These are phyloP conservation scores for Catajapyx aquilonaris DNA, from an alignment of 1,140 invertebrate genomes.

Conservation along the genomic window DNA sequence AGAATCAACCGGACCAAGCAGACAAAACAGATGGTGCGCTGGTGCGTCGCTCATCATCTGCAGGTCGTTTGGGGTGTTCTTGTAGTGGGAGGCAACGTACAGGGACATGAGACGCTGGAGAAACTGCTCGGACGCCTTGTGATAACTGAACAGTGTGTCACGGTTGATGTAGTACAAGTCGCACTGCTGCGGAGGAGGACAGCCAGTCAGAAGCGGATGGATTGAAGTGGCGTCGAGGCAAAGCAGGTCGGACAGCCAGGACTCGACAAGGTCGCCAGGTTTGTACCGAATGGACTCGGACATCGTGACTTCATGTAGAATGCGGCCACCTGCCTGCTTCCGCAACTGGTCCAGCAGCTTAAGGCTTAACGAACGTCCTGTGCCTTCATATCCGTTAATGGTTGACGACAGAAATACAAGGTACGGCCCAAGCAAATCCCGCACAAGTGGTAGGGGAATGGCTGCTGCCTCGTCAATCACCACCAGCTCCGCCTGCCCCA, in stretches of 20 bases:
- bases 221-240: constrained; percentile 68
- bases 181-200: constrained; percentile 70
- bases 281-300: constrained; percentile 92
- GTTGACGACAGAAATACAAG: constrained; percentile 92
- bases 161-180: constrained; percentile 74
- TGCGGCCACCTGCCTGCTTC: too few species aligned
- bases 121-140: constrained; percentile 87
- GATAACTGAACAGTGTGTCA: constrained; percentile 93
- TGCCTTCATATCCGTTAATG: constrained; percentile 95
- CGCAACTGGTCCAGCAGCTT: constrained; percentile 84
- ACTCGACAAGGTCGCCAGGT: constrained; percentile 67
- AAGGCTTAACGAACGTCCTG: constrained; percentile 82
- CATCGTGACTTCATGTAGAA: constrained; percentile 35
- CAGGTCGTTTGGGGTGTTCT: constrained; percentile 97
- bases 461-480: constrained; percentile 98
- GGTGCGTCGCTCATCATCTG: constrained; percentile 98
- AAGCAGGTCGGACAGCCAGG: constrained; percentile 76
- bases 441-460: constrained; percentile 86
- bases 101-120: constrained; percentile 78
- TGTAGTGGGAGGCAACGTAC: constrained; percentile 95
- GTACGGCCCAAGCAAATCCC: constrained; percentile 76
- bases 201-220: constrained; percentile 42
- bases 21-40: constrained; percentile 89
- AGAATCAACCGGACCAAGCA: constrained; percentile 64
- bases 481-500: constrained; percentile 83